Evolutionary conservation across 2,888 invertebrate genomes (phyloP).

Genomic region (Parochlus steinenii): DNA sequence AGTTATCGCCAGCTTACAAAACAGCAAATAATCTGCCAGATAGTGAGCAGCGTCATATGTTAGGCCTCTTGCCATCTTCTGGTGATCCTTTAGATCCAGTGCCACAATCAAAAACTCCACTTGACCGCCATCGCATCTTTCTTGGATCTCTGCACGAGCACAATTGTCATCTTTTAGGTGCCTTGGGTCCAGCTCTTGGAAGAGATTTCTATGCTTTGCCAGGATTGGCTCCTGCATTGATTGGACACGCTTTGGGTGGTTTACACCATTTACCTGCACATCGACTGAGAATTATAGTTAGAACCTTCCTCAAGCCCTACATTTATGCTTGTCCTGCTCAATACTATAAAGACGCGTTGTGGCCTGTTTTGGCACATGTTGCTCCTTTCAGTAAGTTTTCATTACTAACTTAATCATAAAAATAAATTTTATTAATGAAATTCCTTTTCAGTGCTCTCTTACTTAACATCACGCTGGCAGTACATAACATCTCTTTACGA

Average conservation of each 20-base stretch:
- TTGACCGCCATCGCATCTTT: slow-evolving; percentile 73
- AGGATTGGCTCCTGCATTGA: slow-evolving; percentile 55
- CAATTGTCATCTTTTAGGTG: slow-evolving; percentile 64
- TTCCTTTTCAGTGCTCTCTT: slow-evolving; percentile 39
- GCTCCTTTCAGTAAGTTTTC: slow-evolving; percentile 56
- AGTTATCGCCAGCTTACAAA: slow-evolving; percentile 48
- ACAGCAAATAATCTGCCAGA: slow-evolving; percentile 55
- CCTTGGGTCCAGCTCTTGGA: slow-evolving; percentile 62
- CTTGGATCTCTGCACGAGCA: slow-evolving; percentile 62
- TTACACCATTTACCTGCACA: slow-evolving; percentile 63
- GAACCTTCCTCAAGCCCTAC: slow-evolving; percentile 73
- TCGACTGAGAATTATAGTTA: slow-evolving; percentile 63
- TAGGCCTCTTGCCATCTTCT: slow-evolving; percentile 40
- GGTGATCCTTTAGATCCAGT: slow-evolving; percentile 30
- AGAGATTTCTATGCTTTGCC: slow-evolving; percentile 69
- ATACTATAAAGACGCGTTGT: slow-evolving; percentile 54
- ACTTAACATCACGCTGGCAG: slow-evolving; percentile 62
- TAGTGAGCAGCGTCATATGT: slow-evolving; percentile 56
- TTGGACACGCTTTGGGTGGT: slow-evolving; percentile 36
- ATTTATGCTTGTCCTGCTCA: slow-evolving; percentile 72
- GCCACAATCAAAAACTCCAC: slow-evolving; percentile 37
- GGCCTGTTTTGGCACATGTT: slow-evolving; percentile 63
- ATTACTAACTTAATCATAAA: slow-evolving; percentile 2
- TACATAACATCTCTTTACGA: slow-evolving; percentile 61
- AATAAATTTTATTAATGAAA: slow-evolving; percentile 4